Evolutionary conservation across 2,888 invertebrate species (phyloP), one percentile per base, ranked within the genome.

Genomic region (Erynnis tages): DNA sequence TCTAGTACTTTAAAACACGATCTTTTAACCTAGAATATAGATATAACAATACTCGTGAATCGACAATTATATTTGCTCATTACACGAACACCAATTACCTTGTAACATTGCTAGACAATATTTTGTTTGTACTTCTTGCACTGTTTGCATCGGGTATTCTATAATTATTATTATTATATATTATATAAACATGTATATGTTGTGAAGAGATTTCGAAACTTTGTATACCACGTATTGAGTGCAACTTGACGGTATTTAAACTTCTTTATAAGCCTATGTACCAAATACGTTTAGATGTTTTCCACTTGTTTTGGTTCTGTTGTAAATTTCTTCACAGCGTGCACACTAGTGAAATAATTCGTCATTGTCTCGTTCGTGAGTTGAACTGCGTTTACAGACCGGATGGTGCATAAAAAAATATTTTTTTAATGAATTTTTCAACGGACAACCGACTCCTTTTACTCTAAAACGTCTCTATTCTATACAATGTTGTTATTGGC

Each of bases 61-160:
- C 16, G 16, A 27, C 16, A 21, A 16, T 27, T 41, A 10, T 7
- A 21, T 34, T 34, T 32, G 14, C 27, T 34, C 27, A 27, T 49
- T 32, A 10, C 13, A 16, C 49, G 7, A 23, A 21, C 32, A 32
- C 13, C 25, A 7, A 6, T 7, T 79, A 79, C 73, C 72, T 79
- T 78, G 70, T 79, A 81, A 82, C 71, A 76, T 82, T 80, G 83
- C 84, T 85, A 84, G 86, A 81, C 80, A 83, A 84, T 86, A 81
- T 82, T 77, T 75, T 80, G 85, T 79, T 73, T 79, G 65, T 61
- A 72, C 73, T 71, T 76, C 72, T 75, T 77, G 85, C 85, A 85
- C 85, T 79, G 76, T 67, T 73, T 73, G 67, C 69, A 69, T 66
- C 69, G 66, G 44, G 54, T 66, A 60, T 73, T 71, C 67, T 68